These are phyloP conservation scores for Mastomys natalensis DNA, from an alignment of 2,113 vertebrate species.

Conservation along the genomic window DNA sequence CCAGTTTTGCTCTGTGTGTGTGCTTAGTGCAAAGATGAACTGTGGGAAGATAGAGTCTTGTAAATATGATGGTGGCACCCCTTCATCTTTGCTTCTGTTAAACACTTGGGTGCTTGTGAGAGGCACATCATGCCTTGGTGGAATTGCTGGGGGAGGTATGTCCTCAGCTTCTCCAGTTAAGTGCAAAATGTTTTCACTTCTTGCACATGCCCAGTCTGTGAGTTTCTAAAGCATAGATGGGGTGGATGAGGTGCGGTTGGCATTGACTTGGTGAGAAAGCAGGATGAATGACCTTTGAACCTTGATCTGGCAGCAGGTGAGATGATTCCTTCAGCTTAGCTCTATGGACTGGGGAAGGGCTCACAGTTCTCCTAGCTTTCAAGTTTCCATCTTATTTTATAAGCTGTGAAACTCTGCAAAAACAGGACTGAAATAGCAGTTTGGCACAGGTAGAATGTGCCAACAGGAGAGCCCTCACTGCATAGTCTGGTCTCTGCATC, in stretches of 20 bases:
- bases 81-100: not conserved
- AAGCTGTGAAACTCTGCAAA: not conserved
- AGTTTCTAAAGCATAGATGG: not conserved
- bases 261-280: not conserved
- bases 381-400: not conserved
- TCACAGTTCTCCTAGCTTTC: not conserved
- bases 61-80: not conserved
- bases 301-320: not conserved
- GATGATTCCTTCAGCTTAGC: not conserved
- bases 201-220: not conserved
- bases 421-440: not conserved
- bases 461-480: not conserved
- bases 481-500: not conserved
- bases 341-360: not conserved
- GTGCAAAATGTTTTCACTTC: not conserved
- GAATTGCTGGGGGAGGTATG: not conserved
- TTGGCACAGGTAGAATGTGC: not conserved
- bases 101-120: too few relatives aligned
- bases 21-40: not conserved
- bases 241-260: not conserved
- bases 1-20: too few relatives aligned
- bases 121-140: not conserved
- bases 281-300: not conserved
- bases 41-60: slow-evolving; percentile 12
- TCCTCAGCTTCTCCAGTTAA: not conserved